Evolutionary conservation across 1,140 invertebrate species (phyloP).

Genomic region (Drosophila nigrodunni): DNA sequence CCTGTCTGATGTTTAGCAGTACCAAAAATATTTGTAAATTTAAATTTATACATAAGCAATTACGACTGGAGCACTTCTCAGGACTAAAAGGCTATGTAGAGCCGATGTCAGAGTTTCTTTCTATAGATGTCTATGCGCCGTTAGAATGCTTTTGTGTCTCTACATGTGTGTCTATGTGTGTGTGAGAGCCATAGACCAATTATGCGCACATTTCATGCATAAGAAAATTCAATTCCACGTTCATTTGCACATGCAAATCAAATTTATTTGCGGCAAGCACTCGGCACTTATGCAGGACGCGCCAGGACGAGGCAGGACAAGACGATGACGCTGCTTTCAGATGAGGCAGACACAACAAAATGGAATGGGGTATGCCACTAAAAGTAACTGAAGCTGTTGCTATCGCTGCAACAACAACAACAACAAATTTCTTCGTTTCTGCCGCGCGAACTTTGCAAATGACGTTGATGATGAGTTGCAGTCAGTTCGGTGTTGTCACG

Average conservation of each 20-base stretch:
- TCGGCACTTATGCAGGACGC: constrained; percentile 59
- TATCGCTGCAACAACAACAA: background rate
- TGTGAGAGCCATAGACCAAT: constrained; percentile 61
- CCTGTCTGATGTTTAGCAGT: constrained; percentile 4
- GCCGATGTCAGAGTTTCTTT: constrained; percentile 23
- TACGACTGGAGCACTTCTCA: constrained; percentile 48
- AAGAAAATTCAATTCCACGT: constrained; percentile 84
- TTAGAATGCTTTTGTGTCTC: constrained; percentile 35
- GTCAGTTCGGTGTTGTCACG: constrained; percentile 11
- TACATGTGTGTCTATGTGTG: constrained; percentile 13
- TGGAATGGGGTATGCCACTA: constrained; percentile 18
- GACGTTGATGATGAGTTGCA: constrained; percentile 62
- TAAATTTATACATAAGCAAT: constrained; percentile 60
- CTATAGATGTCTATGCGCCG: constrained; percentile 11
- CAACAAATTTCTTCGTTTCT: constrained; percentile 31
- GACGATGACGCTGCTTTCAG: constrained; percentile 16
- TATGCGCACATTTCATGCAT: constrained; percentile 82
- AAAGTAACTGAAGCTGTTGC: constrained; percentile 56
- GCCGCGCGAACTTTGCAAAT: constrained; percentile 47
- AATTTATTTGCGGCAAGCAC: constrained; percentile 78
- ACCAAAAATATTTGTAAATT: constrained; percentile 43
- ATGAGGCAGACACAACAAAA: background rate
- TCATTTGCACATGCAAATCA: constrained; percentile 83
- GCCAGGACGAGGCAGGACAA: constrained; percentile 42
- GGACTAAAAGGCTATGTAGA: constrained; percentile 46